Evolutionary conservation across 2,888 invertebrate species (phyloP), one percentile per base, ranked within the genome.

Genomic region (Cheilosia vernalis): DNA sequence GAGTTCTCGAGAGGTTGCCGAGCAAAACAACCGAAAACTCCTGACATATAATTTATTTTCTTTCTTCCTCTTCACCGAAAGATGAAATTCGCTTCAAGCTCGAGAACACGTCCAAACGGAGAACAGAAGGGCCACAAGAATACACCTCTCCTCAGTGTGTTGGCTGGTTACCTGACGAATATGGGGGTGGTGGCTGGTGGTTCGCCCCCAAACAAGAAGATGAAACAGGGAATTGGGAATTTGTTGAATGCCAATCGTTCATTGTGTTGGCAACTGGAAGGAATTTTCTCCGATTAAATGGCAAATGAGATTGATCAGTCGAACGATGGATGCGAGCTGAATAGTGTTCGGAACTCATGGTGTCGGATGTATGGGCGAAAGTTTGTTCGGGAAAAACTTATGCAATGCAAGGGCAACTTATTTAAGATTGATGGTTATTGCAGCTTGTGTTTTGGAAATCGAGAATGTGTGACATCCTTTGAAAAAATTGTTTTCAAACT

Each of bases 11-110:
- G 60, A 66, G 79, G 44, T 73, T 55, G 21, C 51, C 19, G 44
- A 40, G 49, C 37, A 64, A 74, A 79, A 61, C 27, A 73, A 73
- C 63, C 56, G 30, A 58, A 53, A 79, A 79, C 66, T 84, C 79
- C 80, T 84, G 84, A 74, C 74, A 84, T 60, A 84, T 70, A 84
- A 84, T 84, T 79, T 84, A 80, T 80, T 84, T 84, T 84, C 72
- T 61, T 78, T 60, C 76, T 51, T 72, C 49, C 61, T 47, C 27
- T 9, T 27, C 42, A 30, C 33, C 61, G 19, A 76, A 70, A 61
- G 76, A 76, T 60, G 64, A 76, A 82, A 53, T 64, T 64, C 53
- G 55, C 81, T 64, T n/a, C 42, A 74, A 63, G 76, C 49, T 49
- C 24, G 33, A 49, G 24, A 40, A 78, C 44, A 17, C 17, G 17